These are phyloP conservation scores for Heptranchias perlo DNA, from an alignment of 2,113 vertebrate species.

Conservation along the genomic window DNA sequence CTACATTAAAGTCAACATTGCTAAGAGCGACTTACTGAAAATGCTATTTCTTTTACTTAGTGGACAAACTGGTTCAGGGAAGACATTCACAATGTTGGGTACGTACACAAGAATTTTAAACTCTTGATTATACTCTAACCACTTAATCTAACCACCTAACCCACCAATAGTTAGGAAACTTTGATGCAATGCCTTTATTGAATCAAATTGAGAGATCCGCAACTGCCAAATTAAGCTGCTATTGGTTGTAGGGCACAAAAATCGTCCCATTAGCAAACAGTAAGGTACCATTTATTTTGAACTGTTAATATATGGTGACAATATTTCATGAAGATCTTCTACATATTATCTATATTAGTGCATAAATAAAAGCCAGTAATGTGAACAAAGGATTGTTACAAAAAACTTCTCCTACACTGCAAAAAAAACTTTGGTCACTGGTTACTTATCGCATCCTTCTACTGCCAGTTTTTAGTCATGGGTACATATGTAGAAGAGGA, in stretches of 20 bases:
- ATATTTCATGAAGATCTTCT: neutral
- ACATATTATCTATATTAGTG: neutral
- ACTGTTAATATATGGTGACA: neutral
- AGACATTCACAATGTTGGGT: slow-evolving; percentile 98
- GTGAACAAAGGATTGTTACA: neutral
- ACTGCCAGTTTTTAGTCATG: neutral
- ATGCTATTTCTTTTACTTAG: slow-evolving; percentile 54
- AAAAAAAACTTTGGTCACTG: neutral
- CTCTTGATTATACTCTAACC: neutral
- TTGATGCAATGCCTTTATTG: neutral
- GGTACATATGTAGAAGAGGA: neutral
- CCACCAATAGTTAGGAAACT: neutral
- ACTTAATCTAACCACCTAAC: neutral
- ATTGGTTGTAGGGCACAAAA: neutral
- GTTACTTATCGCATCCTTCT: neutral
- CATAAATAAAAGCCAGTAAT: neutral
- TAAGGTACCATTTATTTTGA: neutral
- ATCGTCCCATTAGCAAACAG: neutral
- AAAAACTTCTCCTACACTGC: neutral
- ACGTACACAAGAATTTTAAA: slow-evolving; percentile 44
- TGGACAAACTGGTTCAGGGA: slow-evolving; percentile 92
- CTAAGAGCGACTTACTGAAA: neutral
- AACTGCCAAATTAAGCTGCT: neutral
- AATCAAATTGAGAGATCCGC: neutral
- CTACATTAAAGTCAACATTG: neutral